Base-by-base conservation (phyloP, 2,113 vertebrate genomes). In the Hylia prasina region DNA sequence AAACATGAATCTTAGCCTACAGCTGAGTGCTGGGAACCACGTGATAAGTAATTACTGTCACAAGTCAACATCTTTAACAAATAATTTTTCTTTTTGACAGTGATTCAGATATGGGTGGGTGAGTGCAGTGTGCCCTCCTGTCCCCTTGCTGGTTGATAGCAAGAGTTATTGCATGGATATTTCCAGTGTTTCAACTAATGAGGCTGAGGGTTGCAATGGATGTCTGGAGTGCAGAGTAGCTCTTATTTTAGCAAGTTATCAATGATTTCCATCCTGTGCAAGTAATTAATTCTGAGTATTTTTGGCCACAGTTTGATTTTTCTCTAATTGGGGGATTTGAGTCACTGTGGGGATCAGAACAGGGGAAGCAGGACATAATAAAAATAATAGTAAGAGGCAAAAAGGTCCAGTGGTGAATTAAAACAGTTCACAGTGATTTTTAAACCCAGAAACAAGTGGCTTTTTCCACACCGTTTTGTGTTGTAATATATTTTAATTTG, bases 191-290 rank as follows among this genome's bases (percentile, higher is more conserved):
- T 50, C 89, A 66, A 0, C 44, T 70, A 65, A 78, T 68, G 63
- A 79, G 71, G 64, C 22, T 37, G 51, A 77, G 66, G 48, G 30
- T 65, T 48, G 69, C 70, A 84, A n/a, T 90, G 66, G 65, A 39
- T 70, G 37, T 89, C 57, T 50, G n/a, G 33, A 65, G 20, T 56
- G 39, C 47, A 76, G 83, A 87, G n/a, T 22, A 83, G 42, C 77
- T 80, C 76, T 87, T 87, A 85, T 57, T 72, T 94, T 94, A 93
- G 70, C 22, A 87, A 72, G 88, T 96, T 95, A 89, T 84, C 64
- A 94, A 63, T 87, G 51, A 93, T 93, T 95, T 93, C 11, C 8
- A 87, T 86, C 47, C 89, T 80, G 48, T 83, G 58, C 83, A 68
- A 76, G 82, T 89, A 92, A 94, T 87, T 89, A 87, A 86, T 63